phyloP scores from a whole-genome alignment of 2,888 invertebrate genomes.

The Vanessa cardui region DNA sequence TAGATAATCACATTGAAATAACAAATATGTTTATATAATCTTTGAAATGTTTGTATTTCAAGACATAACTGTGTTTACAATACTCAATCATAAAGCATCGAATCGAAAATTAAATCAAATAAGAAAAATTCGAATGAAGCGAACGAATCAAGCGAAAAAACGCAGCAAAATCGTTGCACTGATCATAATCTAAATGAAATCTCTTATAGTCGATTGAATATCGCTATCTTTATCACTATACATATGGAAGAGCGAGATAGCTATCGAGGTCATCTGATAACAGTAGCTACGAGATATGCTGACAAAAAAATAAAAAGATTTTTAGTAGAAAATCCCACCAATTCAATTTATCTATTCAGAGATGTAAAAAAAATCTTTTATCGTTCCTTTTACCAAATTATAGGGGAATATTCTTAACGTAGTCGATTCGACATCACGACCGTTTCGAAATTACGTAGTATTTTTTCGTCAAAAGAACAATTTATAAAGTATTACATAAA shows the following conservation, averaged over 20 bases:
- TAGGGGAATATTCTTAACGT: slow-evolving; percentile 16
- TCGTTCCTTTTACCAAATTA: slow-evolving; percentile 29
- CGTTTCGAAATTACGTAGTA: slow-evolving; percentile 9
- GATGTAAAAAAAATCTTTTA: slow-evolving; percentile 53
- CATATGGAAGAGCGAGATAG: slow-evolving; percentile 11
- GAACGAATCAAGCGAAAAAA: slow-evolving; percentile 10
- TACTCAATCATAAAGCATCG: neutral
- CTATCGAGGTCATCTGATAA: slow-evolving; percentile 34
- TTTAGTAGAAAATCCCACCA: slow-evolving; percentile 38
- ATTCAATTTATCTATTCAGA: slow-evolving; percentile 57
- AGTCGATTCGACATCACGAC: slow-evolving; percentile 10
- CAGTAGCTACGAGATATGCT: slow-evolving; percentile 21
- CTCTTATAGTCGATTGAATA: slow-evolving; percentile 1
- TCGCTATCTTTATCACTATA: neutral
- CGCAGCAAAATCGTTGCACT: slow-evolving; percentile 14
- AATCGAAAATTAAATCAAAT: neutral
- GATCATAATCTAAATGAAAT: slow-evolving; percentile 12
- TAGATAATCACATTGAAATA: too few species aligned
- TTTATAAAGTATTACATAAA: neutral
- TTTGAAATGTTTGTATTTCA: neutral
- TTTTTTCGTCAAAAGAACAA: neutral
- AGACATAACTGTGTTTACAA: neutral
- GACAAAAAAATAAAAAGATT: slow-evolving; percentile 31
- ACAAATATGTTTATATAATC: too few species aligned
- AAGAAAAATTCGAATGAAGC: slow-evolving; percentile 4